Conservation (phyloP, 2,797 vertebrate species). For the Danio albolineatus region DNA sequence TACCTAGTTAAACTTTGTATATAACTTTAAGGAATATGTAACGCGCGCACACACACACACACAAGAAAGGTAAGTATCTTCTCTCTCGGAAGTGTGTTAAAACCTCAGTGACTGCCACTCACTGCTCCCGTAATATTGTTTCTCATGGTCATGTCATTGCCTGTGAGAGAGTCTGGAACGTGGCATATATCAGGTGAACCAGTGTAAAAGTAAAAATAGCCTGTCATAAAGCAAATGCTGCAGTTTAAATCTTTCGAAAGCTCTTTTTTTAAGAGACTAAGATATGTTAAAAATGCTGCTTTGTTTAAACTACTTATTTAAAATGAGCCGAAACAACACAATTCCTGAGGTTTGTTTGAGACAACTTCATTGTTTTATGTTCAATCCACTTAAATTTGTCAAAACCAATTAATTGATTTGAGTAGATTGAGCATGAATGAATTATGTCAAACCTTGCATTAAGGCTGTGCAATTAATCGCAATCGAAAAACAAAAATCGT, state of each 20-base stretch:
- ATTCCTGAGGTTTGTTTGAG: too few relatives aligned
- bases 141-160: slow-evolving; percentile 19
- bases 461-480: too few relatives aligned
- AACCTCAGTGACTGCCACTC: slow-evolving; percentile 21
- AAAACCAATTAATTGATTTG: too few relatives aligned
- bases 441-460: too few relatives aligned
- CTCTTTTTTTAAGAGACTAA: not conserved
- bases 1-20: too few relatives aligned
- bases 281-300: too few relatives aligned
- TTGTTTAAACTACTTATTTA: too few relatives aligned
- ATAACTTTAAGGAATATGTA: not conserved
- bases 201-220: not conserved
- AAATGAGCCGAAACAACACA: too few relatives aligned
- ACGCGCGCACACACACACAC: slow-evolving; percentile 31
- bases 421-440: too few relatives aligned
- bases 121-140: slow-evolving; percentile 18
- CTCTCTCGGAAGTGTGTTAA: slow-evolving; percentile 26
- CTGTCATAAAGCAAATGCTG: slow-evolving; percentile 5
- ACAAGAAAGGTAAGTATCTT: slow-evolving; percentile 21
- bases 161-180: not conserved
- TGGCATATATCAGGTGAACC: not conserved
- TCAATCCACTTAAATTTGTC: too few relatives aligned
- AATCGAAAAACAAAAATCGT: too few relatives aligned
- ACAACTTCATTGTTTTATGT: too few relatives aligned
- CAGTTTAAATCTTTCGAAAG: not conserved